Base-by-base conservation (phyloP, 1,140 invertebrate species). In the Rhagoletis zephyria region DNA sequence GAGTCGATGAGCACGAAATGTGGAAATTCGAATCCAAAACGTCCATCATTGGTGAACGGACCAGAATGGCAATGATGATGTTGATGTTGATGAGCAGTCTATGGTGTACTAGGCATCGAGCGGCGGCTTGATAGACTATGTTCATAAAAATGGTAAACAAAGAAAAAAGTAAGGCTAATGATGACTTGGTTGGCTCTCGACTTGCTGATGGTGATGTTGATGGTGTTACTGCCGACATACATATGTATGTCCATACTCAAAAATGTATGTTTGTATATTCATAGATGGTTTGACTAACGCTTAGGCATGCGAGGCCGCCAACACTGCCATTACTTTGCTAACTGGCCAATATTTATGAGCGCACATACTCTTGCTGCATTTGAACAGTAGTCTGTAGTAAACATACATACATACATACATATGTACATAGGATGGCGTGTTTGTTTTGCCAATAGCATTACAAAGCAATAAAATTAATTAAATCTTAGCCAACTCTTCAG, bases 1-100 rank as follows among this genome's bases (percentile, higher is more conserved):
- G 45, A 48, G 42, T 48, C 74, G 48, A 30, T 81, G 45, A 56
- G 74, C 74, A 81, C 74, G 74, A 81, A 56, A 81, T 81, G 74
- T 81, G 74, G 74, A 81, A 81, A 81, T 81, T 81, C 74, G 74
- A 81, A 59, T 81, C 74, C 74, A 81, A 81, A 81, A 81, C 74
- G 74, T 81, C 74, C 74, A 81, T 81, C 74, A 81, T 81, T 81
- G 74, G 74, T 56, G 74, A 81, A 81, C 74, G 45, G 74, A 81
- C 74, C 74, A 81, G 45, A 51, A 81, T 81, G 45, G 74, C 16
- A 81, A 81, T 81, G 74, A 81, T 81, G 74, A 56, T 81, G 74
- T 30, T 30, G 30, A 81, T 81, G 74, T 48, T 74, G 42, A 63
- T 63, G 61, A 12, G 61, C 61, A 63, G 61, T 1, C 61, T 14